Conservation (phyloP, 2,888 invertebrate genomes). For the Mythimna loreyi region DNA sequence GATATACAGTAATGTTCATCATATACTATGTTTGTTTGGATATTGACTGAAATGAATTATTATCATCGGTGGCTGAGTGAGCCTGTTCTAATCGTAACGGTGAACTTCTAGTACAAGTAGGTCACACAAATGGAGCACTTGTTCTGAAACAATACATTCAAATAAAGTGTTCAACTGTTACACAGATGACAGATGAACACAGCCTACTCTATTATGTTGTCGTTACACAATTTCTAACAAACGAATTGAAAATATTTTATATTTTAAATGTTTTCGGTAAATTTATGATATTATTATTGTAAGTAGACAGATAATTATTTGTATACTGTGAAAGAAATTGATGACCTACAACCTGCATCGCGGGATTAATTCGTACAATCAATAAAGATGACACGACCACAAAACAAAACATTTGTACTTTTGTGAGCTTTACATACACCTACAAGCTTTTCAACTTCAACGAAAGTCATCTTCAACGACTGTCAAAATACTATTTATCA, state of each 20-base stretch:
- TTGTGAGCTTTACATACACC: neutral
- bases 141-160: conserved; percentile 37
- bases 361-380: conserved; percentile 48
- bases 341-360: conserved; percentile 40
- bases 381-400: conserved; percentile 55
- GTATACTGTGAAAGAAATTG: conserved; percentile 35
- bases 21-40: conserved; percentile 28
- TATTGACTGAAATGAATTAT: conserved; percentile 30
- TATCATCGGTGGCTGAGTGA: conserved; percentile 6
- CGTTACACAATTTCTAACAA: conserved; percentile 5
- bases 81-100: conserved; percentile 30
- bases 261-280: conserved; percentile 11
- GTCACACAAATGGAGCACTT: conserved; percentile 35
- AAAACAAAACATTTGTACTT: conserved; percentile 40
- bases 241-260: neutral
- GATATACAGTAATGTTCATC: conserved; percentile 5
- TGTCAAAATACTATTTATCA: conserved; percentile 15
- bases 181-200: conserved; percentile 1
- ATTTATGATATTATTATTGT: conserved; percentile 27
- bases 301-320: conserved; percentile 38
- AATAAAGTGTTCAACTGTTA: conserved; percentile 1
- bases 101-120: conserved; percentile 37
- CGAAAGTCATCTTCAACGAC: conserved; percentile 6
- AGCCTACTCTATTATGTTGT: neutral
- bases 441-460: conserved; percentile 2